A percentile compares a stretch with the other conserved stretches of the same genome.
These are phyloP conservation scores for Ophraella communa DNA, from an alignment of 2,888 invertebrate species.

Conservation along the genomic window DNA sequence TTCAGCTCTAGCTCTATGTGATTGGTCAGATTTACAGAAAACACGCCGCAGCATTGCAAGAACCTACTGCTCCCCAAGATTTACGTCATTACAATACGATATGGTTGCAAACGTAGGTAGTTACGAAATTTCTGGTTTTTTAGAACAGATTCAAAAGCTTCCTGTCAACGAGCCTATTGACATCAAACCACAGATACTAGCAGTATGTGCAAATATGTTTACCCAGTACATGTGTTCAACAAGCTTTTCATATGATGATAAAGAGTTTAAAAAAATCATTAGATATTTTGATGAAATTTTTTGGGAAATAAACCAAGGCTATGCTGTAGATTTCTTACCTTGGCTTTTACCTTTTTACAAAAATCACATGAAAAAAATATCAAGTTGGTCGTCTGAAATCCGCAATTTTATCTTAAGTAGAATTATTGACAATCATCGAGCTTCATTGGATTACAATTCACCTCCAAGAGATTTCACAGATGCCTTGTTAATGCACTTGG, in stretches of 20 bases:
- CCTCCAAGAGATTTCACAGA: slow-evolving; percentile 81
- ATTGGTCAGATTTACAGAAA: slow-evolving; percentile 85
- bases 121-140: slow-evolving; percentile 69
- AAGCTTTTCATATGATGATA: slow-evolving; percentile 73
- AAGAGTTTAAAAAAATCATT: slow-evolving; percentile 72
- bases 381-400: slow-evolving; percentile 73
- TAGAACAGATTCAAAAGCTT: slow-evolving; percentile 64
- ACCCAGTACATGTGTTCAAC: slow-evolving; percentile 86
- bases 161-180: slow-evolving; percentile 62
- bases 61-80: slow-evolving; percentile 80
- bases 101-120: slow-evolving; percentile 75
- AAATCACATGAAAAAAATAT: slow-evolving; percentile 71
- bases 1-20: slow-evolving; percentile 84
- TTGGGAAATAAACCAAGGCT: slow-evolving; percentile 91
- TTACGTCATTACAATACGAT: slow-evolving; percentile 73
- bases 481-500: slow-evolving; percentile 73
- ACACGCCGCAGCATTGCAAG: slow-evolving; percentile 79
- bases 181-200: slow-evolving; percentile 75
- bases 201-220: slow-evolving; percentile 85
- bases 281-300: slow-evolving; percentile 83
- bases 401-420: slow-evolving; percentile 75
- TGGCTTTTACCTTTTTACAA: slow-evolving; percentile 79
- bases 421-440: slow-evolving; percentile 67
- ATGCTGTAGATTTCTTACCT: slow-evolving; percentile 85
- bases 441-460: slow-evolving; percentile 65